Base-by-base conservation (phyloP, 1,140 invertebrate genomes). In the Achatina immaculata region DNA sequence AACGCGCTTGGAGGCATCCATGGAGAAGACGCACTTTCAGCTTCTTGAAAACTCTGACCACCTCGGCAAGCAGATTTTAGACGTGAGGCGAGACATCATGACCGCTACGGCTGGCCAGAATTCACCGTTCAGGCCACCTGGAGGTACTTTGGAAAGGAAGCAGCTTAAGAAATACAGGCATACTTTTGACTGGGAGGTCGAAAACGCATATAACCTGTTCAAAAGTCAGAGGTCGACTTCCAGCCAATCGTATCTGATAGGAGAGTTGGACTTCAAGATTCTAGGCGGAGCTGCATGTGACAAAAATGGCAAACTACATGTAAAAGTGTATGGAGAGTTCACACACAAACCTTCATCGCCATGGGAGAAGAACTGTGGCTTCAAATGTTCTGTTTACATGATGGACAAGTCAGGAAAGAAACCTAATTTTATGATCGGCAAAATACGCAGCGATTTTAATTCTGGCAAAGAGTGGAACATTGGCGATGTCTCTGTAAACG, bases 11-110 rank as follows among this genome's bases (percentile, higher is more conserved):
- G 11, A 55, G n/a, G 51, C 14, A 14, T 11, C 21, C 7, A 55
- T 55, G 51, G 51, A 55, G 3, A 14, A n/a, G 3, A 14, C n/a
- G 14, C 51, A 21, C 3, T 55, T 55, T 21, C 14, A 55, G 51
- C n/a, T 55, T 55, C 24, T n/a, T n/a, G 51, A 55, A n/a, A 55
- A 55, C n/a, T 55, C 51, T n/a, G 51, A 55, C 51, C 51, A 55
- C 24, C 51, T 55, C 3, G 51, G 51, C 3, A 14, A 55, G n/a
- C 51, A 55, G 4, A 55, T 55, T 55, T 11, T 55, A 24, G 51
- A 55, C n/a, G 51, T 55, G 14, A 11, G 51, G 3, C 51, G 51
- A n/a, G 51, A 55, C n/a, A 55, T 55, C n/a, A 24, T 55, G 14
- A 24, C 51, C 51, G 51, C 24, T 4, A 24, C 21, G 14, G n/a